phyloP scores from a whole-genome alignment of 2,113 vertebrate species.

The Octodon degus region DNA sequence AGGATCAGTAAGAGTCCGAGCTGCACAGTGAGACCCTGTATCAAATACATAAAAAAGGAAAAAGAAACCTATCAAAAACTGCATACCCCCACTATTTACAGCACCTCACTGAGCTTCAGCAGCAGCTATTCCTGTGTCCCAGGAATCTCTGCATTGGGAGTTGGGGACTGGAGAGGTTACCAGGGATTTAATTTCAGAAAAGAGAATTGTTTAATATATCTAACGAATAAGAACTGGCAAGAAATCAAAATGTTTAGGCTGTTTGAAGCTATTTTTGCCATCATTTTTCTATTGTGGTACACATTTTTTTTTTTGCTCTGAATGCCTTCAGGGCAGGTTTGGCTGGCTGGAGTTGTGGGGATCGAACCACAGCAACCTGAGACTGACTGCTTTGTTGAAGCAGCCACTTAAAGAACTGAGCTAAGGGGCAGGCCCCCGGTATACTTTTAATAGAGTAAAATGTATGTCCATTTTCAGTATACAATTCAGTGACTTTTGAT shows the following conservation, averaged over 20 bases:
- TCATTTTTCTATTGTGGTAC: neutral
- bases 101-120: neutral
- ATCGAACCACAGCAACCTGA: no score
- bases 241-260: constrained; percentile 51
- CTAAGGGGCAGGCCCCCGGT: no score
- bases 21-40: no score
- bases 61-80: neutral
- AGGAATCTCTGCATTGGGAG: neutral
- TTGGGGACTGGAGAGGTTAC: neutral
- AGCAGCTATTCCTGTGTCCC: neutral
- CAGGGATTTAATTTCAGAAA: constrained; percentile 48
- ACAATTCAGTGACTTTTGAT: constrained; percentile 40
- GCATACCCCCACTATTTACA: neutral
- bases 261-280: constrained; percentile 14
- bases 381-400: no score
- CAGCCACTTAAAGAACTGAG: no score
- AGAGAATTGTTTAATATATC: neutral
- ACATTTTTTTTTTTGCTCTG: neutral
- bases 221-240: constrained; percentile 45
- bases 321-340: no score
- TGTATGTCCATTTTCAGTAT: constrained; percentile 19
- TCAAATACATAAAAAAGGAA: no score
- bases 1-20: no score
- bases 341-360: no score
- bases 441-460: neutral